Evolutionary conservation across 2,888 invertebrate genomes (phyloP), one percentile per base, ranked within the genome.

Genomic region (Caenorhabditis sp.): DNA sequence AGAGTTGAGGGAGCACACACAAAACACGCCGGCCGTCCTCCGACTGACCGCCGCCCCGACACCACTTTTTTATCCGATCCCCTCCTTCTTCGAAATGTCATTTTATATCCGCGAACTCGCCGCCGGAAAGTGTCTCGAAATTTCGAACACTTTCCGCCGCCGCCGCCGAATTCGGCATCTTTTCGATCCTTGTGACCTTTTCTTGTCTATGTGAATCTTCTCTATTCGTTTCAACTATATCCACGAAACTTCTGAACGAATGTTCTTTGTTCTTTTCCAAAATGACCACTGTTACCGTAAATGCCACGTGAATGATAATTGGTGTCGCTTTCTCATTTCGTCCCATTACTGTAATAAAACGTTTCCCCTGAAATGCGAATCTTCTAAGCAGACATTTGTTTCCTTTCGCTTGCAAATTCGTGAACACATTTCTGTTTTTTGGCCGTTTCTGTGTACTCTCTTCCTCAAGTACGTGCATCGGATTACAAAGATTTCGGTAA

Each of bases 401-500:
- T 63, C 9, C 26, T 41, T 48, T 37, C 27, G 9, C 37, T 13
- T 52, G 27, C 41, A 20, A 68, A 52, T 52, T 68, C 68, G 68
- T 58, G 68, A 68, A 68, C 58, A 22, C 48, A 20, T 32, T n/a
- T 8, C 24, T 15, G 27, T 66, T 65, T 66, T 55, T 56, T 37
- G 30, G 46, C 62, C 52, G 52, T 15, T 22, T 15, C 45, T 24
- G 17, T 66, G 48, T 65, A 56, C 37, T 53, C 66, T 53, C 22
- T 56, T 30, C 50, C 68, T 59, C 55, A 58, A 50, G 66, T 66
- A 50, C 66, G 39, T 52, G 50, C 58, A 68, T 68, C 68, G 68
- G 68, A 68, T 68, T 68, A 52, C 68, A 68, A 17, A 53, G 56
- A 58, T 68, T 68, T 58, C 56, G 66, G 50, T 58, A 66, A 65